Evolutionary conservation across 2,797 vertebrate species (phyloP), one percentile per base, ranked within the genome.

Genomic region (Artibeus jamaicensis): DNA sequence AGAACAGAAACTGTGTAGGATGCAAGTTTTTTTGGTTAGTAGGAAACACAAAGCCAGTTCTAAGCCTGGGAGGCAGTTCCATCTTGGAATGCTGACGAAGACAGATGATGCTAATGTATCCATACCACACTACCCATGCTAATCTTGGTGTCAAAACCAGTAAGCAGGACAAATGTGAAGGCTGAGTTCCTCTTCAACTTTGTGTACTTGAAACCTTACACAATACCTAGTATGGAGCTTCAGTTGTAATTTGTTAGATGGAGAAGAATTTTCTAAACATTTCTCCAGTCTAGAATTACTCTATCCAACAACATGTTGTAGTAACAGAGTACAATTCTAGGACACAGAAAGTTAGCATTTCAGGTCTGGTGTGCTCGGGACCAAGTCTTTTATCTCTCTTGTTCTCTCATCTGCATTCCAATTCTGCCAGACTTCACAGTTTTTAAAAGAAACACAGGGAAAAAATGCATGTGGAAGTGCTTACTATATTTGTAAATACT

Each of bases 401-500:
- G 42, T 53, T 86, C 65, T 90, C 48, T 91, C 22, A 57, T 11
- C 48, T 90, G n/a, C 32, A 71, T 73, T 77, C 26, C n/a, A 34
- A 79, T 77, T 50, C 34, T 68, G 22, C 29, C 74, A 81, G 68
- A 81, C 9, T 32, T 84, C 34, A 81, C 4, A 16, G 3, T 24
- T 83, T 94, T 81, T 84, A n/a, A 44, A 79, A 22, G 46, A n/a
- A 79, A 78, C 9, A 81, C 37, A 53, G 32, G 18, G 44, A 5
- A 65, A 86, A 96, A 95, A 92, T 89, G 32, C 48, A 91, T 6
- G 19, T 46, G 70, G 77, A 95, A 89, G 24, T 79, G 3, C 37
- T 94, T 92, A 9, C 5, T 55, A 62, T 67, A 77, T 86, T 87
- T 96, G 93, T 14, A 86, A 95, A 95, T 53, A 81, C 12, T 70